These are phyloP conservation scores for Theristus sp. DNA, from an alignment of 2,888 invertebrate species.

Conservation along the genomic window DNA sequence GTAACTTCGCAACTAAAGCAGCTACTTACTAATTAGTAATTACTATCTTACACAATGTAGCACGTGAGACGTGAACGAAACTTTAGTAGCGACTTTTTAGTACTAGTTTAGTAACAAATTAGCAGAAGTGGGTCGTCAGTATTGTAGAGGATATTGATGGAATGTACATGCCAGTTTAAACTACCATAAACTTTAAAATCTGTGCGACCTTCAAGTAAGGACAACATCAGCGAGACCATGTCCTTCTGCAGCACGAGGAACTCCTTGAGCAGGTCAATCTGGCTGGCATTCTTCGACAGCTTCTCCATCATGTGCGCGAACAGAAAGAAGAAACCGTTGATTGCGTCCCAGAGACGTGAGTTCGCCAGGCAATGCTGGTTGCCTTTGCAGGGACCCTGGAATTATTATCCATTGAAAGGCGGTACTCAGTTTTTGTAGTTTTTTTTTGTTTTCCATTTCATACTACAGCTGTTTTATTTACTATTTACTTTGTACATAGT, in stretches of 20 bases:
- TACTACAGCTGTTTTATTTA: neutral
- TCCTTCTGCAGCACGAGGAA: slow-evolving; percentile 94
- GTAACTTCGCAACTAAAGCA: neutral
- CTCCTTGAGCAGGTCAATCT: slow-evolving; percentile 88
- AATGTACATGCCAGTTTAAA: too few relatives aligned
- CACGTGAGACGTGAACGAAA: too few relatives aligned
- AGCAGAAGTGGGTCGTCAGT: neutral
- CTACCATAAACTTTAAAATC: neutral
- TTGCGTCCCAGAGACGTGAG: slow-evolving; percentile 91
- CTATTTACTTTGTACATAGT: too few relatives aligned
- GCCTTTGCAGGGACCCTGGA: slow-evolving; percentile 93
- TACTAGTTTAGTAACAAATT: too few relatives aligned
- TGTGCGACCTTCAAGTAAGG: slow-evolving; percentile 99
- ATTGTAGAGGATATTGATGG: too few relatives aligned
- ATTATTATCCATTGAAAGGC: too few relatives aligned
- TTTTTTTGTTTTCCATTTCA: neutral
- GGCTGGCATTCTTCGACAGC: slow-evolving; percentile 87
- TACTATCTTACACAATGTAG: neutral
- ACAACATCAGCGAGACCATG: slow-evolving; percentile 99
- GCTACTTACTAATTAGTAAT: neutral
- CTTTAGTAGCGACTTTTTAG: too few relatives aligned
- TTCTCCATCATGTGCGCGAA: slow-evolving; percentile 99
- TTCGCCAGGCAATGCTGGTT: slow-evolving; percentile 92
- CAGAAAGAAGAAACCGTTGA: slow-evolving; percentile 94
- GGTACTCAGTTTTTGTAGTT: slow-evolving; percentile 1